Base-by-base conservation (phyloP, 2,113 vertebrate genomes). In the Rostratula benghalensis region DNA sequence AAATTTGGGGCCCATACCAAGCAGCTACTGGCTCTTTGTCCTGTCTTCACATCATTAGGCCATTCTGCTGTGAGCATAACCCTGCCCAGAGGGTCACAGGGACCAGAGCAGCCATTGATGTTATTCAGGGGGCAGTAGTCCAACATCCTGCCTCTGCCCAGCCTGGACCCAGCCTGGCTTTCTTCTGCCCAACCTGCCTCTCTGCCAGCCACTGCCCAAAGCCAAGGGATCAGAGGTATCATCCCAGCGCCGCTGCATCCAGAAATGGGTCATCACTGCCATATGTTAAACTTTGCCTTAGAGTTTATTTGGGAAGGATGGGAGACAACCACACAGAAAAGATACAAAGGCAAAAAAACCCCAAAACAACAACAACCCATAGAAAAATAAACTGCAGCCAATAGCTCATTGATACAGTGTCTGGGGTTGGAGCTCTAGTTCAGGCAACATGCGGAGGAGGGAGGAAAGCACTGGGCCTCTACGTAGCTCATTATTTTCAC, bases 341-440 rank as follows among this genome's bases (percentile, higher is more conserved):
- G 35, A 92, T 37, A 60, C n/a, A 80, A 53, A 68, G 37, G 19
- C 0, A 28, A 59, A 83, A 74, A 43, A 51, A n/a, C n/a, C n/a
- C n/a, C n/a, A n/a, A n/a, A n/a, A n/a, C n/a, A n/a, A n/a, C n/a
- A 51, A 50, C 83, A 51, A 13, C 0, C 0, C 1, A 37, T 80
- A 80, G 43, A 75, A 92, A 90, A 95, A 93, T 75, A 92, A 95
- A 92, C 69, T 78, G 23, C 39, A 89, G 73, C 75, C 73, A 89
- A 63, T 78, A 51, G 74, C 39, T 51, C 83, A 75, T 71, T 92
- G 73, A 82, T 43, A 63, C 1, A 17, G 23, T 9, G 5, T 46
- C 39, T 63, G 81, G 46, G 46, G 33, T 56, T 82, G 25, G 57
- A 65, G 39, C 56, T 18, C 15, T 54, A 78, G 48, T 54, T 45